Evolutionary conservation across 2,888 invertebrate genomes (phyloP).

Genomic region (Phaedon cochleariae): DNA sequence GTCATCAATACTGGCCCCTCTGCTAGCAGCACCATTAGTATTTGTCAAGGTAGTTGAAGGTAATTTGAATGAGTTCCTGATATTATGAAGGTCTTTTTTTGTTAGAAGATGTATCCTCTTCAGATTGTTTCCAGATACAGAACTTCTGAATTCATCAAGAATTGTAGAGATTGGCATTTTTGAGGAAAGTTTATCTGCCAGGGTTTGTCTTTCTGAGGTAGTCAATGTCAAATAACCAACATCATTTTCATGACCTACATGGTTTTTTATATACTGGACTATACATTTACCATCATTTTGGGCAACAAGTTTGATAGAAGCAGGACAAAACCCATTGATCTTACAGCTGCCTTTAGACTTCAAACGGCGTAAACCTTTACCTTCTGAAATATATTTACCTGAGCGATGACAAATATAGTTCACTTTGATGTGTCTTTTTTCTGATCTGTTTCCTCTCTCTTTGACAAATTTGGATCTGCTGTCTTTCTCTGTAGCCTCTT

Average conservation of each 20-base stretch:
- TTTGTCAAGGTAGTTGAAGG: not conserved
- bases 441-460: not conserved
- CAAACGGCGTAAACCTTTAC: conserved; percentile 4
- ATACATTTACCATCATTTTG: conserved; percentile 13
- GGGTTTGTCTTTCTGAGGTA: not conserved
- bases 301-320: conserved; percentile 19
- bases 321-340: conserved; percentile 26
- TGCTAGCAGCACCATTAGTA: not conserved
- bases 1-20: not conserved
- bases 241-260: conserved; percentile 25
- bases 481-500: not conserved
- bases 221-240: conserved; percentile 26
- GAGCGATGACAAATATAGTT: conserved; percentile 15
- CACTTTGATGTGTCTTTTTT: not conserved
- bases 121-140: not conserved
- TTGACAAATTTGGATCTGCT: not conserved
- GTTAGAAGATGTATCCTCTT: conserved; percentile 3
- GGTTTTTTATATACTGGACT: conserved; percentile 23
- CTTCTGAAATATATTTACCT: conserved; percentile 8
- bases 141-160: not conserved
- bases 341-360: conserved; percentile 20
- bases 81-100: conserved; percentile 8
- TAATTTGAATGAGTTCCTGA: not conserved
- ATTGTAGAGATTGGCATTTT: conserved; percentile 4
- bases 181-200: conserved; percentile 2